Conservation (phyloP, 2,888 invertebrate genomes). For the Tortrix viridana region DNA sequence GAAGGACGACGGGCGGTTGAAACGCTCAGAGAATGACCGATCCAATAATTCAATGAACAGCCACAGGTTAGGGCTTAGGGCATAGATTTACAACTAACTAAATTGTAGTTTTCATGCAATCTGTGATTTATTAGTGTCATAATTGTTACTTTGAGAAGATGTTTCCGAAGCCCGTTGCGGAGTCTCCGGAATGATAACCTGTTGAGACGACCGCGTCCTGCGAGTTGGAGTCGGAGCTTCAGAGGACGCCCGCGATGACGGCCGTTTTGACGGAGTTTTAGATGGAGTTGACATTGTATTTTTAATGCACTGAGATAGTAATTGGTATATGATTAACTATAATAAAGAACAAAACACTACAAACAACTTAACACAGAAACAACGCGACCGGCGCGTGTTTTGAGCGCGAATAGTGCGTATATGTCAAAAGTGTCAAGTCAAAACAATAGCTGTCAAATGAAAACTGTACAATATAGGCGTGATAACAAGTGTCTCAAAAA, state of each 20-base stretch:
- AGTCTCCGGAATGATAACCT: conserved; percentile 78
- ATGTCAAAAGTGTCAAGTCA: too few relatives aligned
- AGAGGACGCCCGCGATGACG: conserved; percentile 74
- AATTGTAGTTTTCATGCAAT: too few relatives aligned
- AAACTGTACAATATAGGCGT: not conserved
- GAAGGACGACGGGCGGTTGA: too few relatives aligned
- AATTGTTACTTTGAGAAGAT: conserved; percentile 65
- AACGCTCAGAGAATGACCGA: too few relatives aligned
- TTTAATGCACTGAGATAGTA: conserved; percentile 11
- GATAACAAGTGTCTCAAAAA: conserved; percentile 13
- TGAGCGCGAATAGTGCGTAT: conserved; percentile 21
- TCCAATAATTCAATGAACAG: too few relatives aligned
- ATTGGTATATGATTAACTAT: not conserved
- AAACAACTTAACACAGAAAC: conserved; percentile 2
- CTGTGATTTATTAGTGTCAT: too few relatives aligned
- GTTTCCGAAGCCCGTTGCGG: conserved; percentile 76
- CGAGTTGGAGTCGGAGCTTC: conserved; percentile 77
- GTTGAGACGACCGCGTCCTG: conserved; percentile 72
- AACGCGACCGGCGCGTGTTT: conserved; percentile 33
- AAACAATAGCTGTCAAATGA: conserved; percentile 17
- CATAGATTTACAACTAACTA: too few relatives aligned
- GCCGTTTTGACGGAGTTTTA: conserved; percentile 73
- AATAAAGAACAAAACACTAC: conserved; percentile 1
- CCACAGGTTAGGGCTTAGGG: too few relatives aligned
- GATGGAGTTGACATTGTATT: conserved; percentile 73